Evolutionary conservation across 1,140 invertebrate genomes (phyloP), one percentile per base, ranked within the genome.

Genomic region (Leptestheria dahalacensis): DNA sequence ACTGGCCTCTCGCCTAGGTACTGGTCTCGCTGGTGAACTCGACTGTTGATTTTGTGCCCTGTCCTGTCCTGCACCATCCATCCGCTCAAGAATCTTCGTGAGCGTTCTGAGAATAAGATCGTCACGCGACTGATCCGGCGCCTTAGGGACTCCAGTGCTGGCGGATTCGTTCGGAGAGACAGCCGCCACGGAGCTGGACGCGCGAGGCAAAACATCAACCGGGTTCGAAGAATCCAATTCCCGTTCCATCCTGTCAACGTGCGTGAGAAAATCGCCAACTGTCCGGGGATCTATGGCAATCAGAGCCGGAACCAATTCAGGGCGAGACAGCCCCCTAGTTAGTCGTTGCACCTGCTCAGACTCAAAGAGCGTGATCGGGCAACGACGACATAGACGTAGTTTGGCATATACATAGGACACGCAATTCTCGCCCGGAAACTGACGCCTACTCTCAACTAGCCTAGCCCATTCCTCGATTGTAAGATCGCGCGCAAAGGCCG

Each of bases 321-420:
- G 26, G 23, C 55, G n/a, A 20, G 23, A 41, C 20, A 57, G 23
- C 18, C 55, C 55, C 55, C 55, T 41, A 11, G 55, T 41, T 28
- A 57, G 4, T 1, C 55, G 18, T 6, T 57, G 3, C 3, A 57
- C 41, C 47, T 57, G 55, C 47, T 57, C 55, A 2, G 23, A 11
- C 23, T 57, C 55, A 1, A 41, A 18, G 2, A 57, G 25, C 3
- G 24, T 15, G 21, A 33, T 33, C 1, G 55, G 55, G 3, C 29
- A 57, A 12, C 41, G 26, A 1, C 55, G 55, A 3, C 26, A 24
- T 15, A 48, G 6, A 20, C 47, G 41, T 12, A 57, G 55, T 33
- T 57, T 57, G 55, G 33, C 55, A 41, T 57, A 48, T 2, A 57
- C 25, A 46, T 57, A 57, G 47, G 23, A 41, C 11, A 23, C 23